phyloP scores from a whole-genome alignment of 2,888 invertebrate genomes.

The Julus scanicus region DNA sequence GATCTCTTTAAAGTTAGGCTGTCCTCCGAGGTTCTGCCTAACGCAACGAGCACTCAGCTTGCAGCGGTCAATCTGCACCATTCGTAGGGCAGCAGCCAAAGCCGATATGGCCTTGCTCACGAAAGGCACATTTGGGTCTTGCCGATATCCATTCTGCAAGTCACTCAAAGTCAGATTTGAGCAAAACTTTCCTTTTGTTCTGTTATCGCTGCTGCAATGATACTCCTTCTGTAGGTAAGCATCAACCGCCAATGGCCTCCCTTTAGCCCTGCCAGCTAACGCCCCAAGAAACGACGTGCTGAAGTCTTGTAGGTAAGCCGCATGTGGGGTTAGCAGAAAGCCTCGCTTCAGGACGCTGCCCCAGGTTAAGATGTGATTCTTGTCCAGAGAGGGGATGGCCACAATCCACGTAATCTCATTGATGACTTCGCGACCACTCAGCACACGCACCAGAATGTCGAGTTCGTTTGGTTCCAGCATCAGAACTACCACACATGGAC shows the following conservation, averaged over 20 bases:
- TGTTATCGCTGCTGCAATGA: conserved; percentile 1
- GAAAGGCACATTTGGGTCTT: conserved; percentile 57
- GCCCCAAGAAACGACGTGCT: conserved; percentile 55
- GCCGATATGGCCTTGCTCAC: conserved; percentile 57
- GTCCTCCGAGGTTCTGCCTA: conserved; percentile 17
- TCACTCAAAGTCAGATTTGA: conserved; percentile 49
- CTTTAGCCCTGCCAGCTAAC: conserved; percentile 19
- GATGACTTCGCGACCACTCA: neutral
- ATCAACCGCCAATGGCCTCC: conserved; percentile 50
- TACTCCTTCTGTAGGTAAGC: conserved; percentile 51
- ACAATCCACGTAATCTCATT: conserved; percentile 52
- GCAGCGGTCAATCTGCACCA: conserved; percentile 63
- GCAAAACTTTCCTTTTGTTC: neutral
- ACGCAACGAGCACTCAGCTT: conserved; percentile 53
- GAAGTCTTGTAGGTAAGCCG: conserved; percentile 62
- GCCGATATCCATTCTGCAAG: conserved; percentile 50
- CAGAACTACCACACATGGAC: conserved; percentile 47
- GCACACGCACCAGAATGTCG: conserved; percentile 36
- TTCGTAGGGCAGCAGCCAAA: conserved; percentile 62
- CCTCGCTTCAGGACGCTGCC: conserved; percentile 49
- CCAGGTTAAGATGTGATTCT: neutral
- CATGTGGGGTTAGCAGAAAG: conserved; percentile 60
- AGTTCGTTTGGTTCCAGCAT: conserved; percentile 55
- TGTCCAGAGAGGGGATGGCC: conserved; percentile 55
- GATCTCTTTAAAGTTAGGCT: conserved; percentile 59